Base-by-base conservation (phyloP, 1,140 invertebrate species). In the Penaeus japonicus region DNA sequence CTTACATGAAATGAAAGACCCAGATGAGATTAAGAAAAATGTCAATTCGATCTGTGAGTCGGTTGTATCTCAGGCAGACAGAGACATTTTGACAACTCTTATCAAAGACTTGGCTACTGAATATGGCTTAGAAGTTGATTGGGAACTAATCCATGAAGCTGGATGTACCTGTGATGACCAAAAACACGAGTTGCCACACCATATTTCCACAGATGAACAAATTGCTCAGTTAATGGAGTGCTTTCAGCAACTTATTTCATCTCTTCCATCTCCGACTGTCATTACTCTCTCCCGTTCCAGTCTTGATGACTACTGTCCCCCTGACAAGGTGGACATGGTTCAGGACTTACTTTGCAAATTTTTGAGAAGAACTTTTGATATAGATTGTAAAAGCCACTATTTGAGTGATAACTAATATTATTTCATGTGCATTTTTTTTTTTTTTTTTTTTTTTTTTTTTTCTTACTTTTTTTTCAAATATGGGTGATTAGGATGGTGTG, bases 281-380 rank as follows among this genome's bases (percentile, higher is more conserved):
- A 94, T 98, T 12, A 98, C 97, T 0, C 62, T 91, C 73, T 92
- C 77, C 82, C 93, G 95, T 91, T 98, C 97, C 0, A 96, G 95
- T 80, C 94, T 95, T n/a, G 97, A 98, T 91, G 97, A 97, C 84
- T 98, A 97, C 92, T 97, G 96, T 92, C 97, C 97, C 2, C 91
- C 93, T 17, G 94, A 96, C 91, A 94, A 96, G 91, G 96, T 97
- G 53, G 94, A 96, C 27, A 93, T 93, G 57, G 96, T 97, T 77
- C 95, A 96, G 92, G 92, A 94, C 12, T 10, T 79, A 12, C n/a
- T 90, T 27, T 90, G 85, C 77, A 24, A 62, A 4, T 84, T 84
- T 79, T 77, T 90, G 17, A 82, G 80, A 22, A 84, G 65, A 78
- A 87, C 35, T 15, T 87, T 79, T 39, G 57, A 55, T 53, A 73